Base-by-base conservation (phyloP, 2,888 invertebrate species). In the Phymatocera aterrima region DNA sequence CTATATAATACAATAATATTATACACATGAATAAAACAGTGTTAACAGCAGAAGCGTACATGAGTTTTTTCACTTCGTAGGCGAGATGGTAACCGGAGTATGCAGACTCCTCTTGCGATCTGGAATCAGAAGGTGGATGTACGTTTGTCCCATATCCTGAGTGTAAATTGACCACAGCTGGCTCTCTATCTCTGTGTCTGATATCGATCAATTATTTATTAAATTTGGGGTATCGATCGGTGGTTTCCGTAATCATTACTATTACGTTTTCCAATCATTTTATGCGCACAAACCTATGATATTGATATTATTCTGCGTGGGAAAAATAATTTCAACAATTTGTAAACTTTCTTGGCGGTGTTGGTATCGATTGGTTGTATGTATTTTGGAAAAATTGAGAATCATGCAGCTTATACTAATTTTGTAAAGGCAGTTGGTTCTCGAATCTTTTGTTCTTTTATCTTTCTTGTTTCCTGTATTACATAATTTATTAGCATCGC, bases 31-130 rank as follows among this genome's bases (percentile, higher is more conserved):
- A 78, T 80, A 85, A 81, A 87, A 85, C 80, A 87, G 88, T 91
- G 91, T 90, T 91, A 91, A 92, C 90, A 92, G 93, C 91, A 89
- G 87, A 92, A 92, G 94, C 97, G 95, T 98, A 98, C 98, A 98
- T 98, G 95, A 98, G 97, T 95, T 98, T 98, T 97, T 98, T 98
- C 95, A 98, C 98, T 97, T 98, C 98, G 95, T 98, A 98, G 95
- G 98, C 98, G 93, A 98, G 97, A 94, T 98, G 98, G 94, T 97
- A 97, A 94, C 97, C 97, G 94, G 97, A 97, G 94, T 97, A 97
- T 94, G 96, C 96, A 92, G 96, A 95, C 94, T 97, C 96, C 94
- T 97, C 95, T 92, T 93, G 96, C 89, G 91, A 91, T 96, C 97
- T 97, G 96, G 94, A 96, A 96, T 93, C 91, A 94, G 92, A 95